Conservation (phyloP, 1,140 invertebrate genomes). For the Phenacoccus solenopsis region DNA sequence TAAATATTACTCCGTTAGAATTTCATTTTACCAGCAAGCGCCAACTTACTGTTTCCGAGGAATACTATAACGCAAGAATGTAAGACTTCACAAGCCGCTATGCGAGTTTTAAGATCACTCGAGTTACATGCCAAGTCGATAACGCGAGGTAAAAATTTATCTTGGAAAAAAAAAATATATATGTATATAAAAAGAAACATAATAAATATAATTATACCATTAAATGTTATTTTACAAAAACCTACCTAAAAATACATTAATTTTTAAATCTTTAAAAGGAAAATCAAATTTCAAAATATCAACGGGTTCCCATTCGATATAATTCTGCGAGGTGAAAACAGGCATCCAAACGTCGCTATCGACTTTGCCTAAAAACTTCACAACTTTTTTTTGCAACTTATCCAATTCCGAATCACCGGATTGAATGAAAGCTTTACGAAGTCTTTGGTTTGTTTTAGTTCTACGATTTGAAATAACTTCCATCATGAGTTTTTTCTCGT, state of each 20-base stretch:
- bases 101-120: neutral
- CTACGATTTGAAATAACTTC: neutral
- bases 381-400: neutral
- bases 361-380: neutral
- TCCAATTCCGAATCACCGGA: neutral
- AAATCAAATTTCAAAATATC: neutral
- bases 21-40: neutral
- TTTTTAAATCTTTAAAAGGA: neutral
- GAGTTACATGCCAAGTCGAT: neutral
- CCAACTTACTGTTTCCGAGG: neutral
- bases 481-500: neutral
- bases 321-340: neutral
- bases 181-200: too few species aligned
- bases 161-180: too few species aligned
- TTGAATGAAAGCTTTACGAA: neutral
- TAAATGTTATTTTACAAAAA: neutral
- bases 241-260: neutral
- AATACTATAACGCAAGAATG: neutral
- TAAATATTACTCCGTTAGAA: neutral
- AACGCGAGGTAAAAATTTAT: conserved; percentile 5
- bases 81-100: neutral
- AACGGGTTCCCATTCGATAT: neutral
- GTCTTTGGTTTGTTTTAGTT: neutral
- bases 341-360: neutral
- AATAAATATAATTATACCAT: too few species aligned